phyloP scores from a whole-genome alignment of 2,888 invertebrate genomes.

The Scotopteryx bipunctaria region DNA sequence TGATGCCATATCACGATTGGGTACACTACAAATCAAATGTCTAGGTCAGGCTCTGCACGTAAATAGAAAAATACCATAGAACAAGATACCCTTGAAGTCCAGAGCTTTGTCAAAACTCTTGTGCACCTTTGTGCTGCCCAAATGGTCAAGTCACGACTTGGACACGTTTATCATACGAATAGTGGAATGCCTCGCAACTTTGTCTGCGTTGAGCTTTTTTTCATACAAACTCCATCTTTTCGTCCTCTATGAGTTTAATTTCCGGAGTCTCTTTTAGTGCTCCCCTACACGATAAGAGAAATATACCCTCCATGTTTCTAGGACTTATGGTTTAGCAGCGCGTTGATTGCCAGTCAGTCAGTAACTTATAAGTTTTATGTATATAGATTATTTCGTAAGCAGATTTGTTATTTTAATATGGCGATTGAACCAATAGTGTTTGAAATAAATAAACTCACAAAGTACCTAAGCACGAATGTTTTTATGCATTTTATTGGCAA shows the following conservation, averaged over 20 bases:
- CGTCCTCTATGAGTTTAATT: too few species aligned
- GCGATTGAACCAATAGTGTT: conserved; percentile 32
- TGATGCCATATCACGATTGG: conserved; percentile 56
- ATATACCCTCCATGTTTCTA: too few species aligned
- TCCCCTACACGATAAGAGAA: too few species aligned
- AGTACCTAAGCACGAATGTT: conserved; percentile 2
- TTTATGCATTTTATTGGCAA: conserved; percentile 1
- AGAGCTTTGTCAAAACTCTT: conserved; percentile 63
- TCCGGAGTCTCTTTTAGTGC: too few species aligned
- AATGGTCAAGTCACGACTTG: conserved; percentile 69
- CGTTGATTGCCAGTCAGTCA: too few species aligned
- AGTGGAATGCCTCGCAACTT: too few species aligned
- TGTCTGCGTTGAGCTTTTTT: too few species aligned
- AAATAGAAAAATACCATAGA: conserved; percentile 47
- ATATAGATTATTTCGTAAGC: conserved; percentile 48
- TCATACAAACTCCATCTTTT: too few species aligned
- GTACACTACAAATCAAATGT: conserved; percentile 54
- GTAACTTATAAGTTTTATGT: too few species aligned
- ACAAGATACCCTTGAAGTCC: conserved; percentile 64
- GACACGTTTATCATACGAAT: conserved; percentile 56
- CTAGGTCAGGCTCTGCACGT: conserved; percentile 68
- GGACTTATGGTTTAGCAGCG: too few species aligned
- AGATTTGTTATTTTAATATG: conserved; percentile 53
- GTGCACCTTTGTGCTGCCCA: conserved; percentile 58
- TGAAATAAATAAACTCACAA: too few species aligned